Evolutionary conservation across 2,797 vertebrate genomes (phyloP), one percentile per base, ranked within the genome.

Genomic region (Novumbra hubbsi): DNA sequence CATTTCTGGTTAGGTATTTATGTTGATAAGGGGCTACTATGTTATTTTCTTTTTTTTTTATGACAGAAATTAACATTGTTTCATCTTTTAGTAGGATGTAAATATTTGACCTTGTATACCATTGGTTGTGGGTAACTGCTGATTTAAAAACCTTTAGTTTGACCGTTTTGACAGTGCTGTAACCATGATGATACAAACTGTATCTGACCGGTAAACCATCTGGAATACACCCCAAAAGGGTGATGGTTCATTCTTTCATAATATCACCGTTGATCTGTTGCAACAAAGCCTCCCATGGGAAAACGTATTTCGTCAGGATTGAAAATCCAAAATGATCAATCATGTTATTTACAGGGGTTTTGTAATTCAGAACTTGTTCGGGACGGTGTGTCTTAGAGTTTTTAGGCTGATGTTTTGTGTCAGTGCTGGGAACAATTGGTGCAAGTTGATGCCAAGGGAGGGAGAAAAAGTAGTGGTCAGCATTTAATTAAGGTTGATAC

Each of bases 241-340:
- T 68, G 4, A 77, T 24, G 5, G 28, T 17, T 0, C 70, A 52
- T 55, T n/a, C 30, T 9, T 45, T 14, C 17, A 72, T 3, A n/a
- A 63, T 83, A 77, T 78, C 81, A 76, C 78, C 71, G 78, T 67
- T 68, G 77, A 75, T 80, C 7, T 32, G 30, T 34, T 30, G 32
- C 38, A 12, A 28, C 34, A 5, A 32, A 72, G 2, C 21, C 17
- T 76, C 68, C 9, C 48, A 2, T 32, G 68, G 16, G 49, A 15
- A 68, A 15, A 60, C n/a, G 24, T 52, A 24, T 52, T 30, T 55
- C 7, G 55, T 52, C 45, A 24, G 57, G 21, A 27, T 27, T 8
- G 57, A 62, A 64, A 66, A 63, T 24, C 60, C 17, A n/a, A 5
- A n/a, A 66, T n/a, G 30, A 68, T 21, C 8, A 68, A 68, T 28